A percentile compares a stretch with the other conserved stretches of the same genome.
phyloP scores from a whole-genome alignment of 1,140 invertebrate genomes.

The Cotesia glomerata region DNA sequence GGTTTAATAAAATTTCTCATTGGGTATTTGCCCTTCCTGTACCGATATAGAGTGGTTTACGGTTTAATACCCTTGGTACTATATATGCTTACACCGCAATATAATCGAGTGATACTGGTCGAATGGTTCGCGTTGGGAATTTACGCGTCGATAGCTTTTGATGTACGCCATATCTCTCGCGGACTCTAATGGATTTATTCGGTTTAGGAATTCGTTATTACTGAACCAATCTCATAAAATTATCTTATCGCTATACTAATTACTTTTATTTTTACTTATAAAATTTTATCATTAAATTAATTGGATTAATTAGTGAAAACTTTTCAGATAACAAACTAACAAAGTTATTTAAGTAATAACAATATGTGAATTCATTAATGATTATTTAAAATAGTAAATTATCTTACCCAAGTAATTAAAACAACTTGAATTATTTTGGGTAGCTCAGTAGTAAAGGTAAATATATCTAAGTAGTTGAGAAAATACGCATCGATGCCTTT shows the following conservation, averaged over 20 bases:
- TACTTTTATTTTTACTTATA: background rate
- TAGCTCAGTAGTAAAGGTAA: background rate
- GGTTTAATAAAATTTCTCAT: background rate
- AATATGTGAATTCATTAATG: background rate
- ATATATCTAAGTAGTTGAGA: background rate
- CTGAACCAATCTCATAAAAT: background rate
- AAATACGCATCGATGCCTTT: constrained; percentile 16
- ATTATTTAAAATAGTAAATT: background rate
- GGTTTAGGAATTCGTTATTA: constrained; percentile 20
- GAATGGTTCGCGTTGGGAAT: constrained; percentile 7
- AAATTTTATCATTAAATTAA: too few relatives aligned
- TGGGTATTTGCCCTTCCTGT: background rate
- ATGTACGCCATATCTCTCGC: constrained; percentile 4
- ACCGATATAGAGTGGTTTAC: constrained; percentile 7
- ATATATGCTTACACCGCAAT: constrained; percentile 11
- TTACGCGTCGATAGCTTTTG: constrained; percentile 19
- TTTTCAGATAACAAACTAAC: too few relatives aligned
- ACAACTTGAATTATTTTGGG: constrained; percentile 7
- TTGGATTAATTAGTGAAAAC: background rate
- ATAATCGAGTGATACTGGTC: constrained; percentile 10
- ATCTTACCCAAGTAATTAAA: constrained; percentile 10
- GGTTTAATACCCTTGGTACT: constrained; percentile 1
- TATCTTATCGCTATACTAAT: background rate
- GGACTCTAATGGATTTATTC: constrained; percentile 6
- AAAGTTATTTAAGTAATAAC: too few relatives aligned